Base-by-base conservation (phyloP, 2,113 vertebrate genomes). In the Phocoena phocoena region DNA sequence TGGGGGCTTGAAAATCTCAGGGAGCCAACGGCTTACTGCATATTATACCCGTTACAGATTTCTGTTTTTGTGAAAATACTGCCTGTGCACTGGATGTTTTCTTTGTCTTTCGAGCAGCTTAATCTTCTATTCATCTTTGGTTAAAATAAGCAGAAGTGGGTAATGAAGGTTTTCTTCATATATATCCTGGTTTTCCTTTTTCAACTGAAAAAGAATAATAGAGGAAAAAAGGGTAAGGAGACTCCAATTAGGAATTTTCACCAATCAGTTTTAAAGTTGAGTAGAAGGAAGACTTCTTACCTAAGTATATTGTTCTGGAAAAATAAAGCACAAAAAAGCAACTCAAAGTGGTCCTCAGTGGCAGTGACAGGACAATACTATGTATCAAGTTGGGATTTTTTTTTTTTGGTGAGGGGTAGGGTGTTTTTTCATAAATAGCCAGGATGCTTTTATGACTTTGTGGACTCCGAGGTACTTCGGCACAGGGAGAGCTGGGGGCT, bases 151-250 rank as follows among this genome's bases (percentile, higher is more conserved):
- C 97, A 99, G 99, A 98, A 99, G 97, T 81, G 99, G 99, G 95
- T 99, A 99, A 98, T 99, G 99, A 98, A 99, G 99, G 96, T 99
- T 99, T 98, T 99, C 99, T 50, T 99, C 99, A 58, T 99, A 99
- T 9, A 97, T 97, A 58, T 99, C 99, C 83, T 98, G 99, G 90
- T 99, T 99, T 98, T 99, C 99, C 62, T 98, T 99, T 98, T 99
- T 99, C 99, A 99, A 99, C 99, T 99, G 99, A 93, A 99, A 99
- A 99, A 99, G 96, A 91, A 90, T 31, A 97, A 98, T 79, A 98
- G 98, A 98, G 79, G 87, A 68, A 65, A 96, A 95, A 97, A 88
- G 93, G 88, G 83, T 98, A 84, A 98, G 96, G 55, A 94, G 94
- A 96, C 18, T 71, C 47, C 71, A 55, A 94, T 94, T 44, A 97